Base-by-base conservation (phyloP, 2,888 invertebrate genomes). In the Tetrapedia diversipes region DNA sequence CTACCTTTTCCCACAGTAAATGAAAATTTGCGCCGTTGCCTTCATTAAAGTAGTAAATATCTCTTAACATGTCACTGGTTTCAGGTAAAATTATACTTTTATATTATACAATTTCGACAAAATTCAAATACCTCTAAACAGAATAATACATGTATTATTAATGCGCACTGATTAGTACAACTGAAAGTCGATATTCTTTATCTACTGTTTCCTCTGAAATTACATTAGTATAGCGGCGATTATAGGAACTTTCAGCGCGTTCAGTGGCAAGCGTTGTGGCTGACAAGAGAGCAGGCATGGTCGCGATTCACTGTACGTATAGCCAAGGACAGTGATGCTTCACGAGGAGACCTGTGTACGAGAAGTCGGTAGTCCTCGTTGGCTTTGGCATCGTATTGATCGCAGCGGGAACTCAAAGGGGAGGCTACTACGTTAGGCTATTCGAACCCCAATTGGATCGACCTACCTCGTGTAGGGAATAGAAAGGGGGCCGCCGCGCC, bases 401-500 rank as follows among this genome's bases (percentile, higher is more conserved):
- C 87, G 87, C 79, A 78, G 63, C 71, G 74, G 77, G 64, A 81
- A 84, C 82, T 79, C 81, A 83, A 85, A 85, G 85, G 85, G 81
- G 85, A 85, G 84, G 84, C 77, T 70, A 84, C 82, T 83, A 80
- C 84, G 83, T 84, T 83, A 79, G 83, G 78, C 84, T 82, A 81
- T 86, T 86, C 86, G 84, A 86, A 80, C 86, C 84, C 86, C 85
- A 86, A 86, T 86, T 86, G 85, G 85, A 86, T 86, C 86, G 83
- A 77, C 84, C 84, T 83, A 82, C 70, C 80, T 83, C 77, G 77
- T 73, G 74, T n/a, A 69, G 61, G 66, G 71, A 68, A 68, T 68
- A 32, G 34, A 65, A 68, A 45, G 64, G 66, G 59, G 69, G 65
- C 29, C 22, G n/a, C 22, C 49, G n/a, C 10, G 14, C n/a, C n/a